phyloP scores from a whole-genome alignment of 2,888 invertebrate genomes.

The Allygus modestus region DNA sequence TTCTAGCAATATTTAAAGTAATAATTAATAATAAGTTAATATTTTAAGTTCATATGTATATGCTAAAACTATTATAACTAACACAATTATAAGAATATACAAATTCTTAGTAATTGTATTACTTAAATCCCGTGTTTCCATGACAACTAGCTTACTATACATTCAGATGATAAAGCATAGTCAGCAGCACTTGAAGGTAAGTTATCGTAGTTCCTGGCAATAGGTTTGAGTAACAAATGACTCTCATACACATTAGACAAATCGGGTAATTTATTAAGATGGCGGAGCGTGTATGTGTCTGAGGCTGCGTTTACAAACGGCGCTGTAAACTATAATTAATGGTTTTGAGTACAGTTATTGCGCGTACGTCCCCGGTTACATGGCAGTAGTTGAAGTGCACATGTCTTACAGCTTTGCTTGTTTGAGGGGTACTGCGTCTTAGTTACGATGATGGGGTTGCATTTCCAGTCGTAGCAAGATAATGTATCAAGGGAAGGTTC shows the following conservation, averaged over 20 bases:
- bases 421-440: not conserved
- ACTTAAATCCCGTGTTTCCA: too few relatives aligned
- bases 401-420: not conserved
- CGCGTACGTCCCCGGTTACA: not conserved
- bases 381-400: not conserved
- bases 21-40: too few relatives aligned
- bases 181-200: too few relatives aligned
- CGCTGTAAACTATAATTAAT: not conserved
- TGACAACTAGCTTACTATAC: too few relatives aligned
- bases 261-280: conserved; percentile 37
- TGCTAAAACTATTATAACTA: too few relatives aligned
- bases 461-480: too few relatives aligned
- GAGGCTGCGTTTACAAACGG: conserved; percentile 3
- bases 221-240: not conserved
- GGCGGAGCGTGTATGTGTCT: conserved; percentile 12
- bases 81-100: too few relatives aligned
- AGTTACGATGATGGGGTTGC: not conserved
- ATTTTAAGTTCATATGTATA: too few relatives aligned
- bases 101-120: too few relatives aligned
- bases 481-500: too few relatives aligned
- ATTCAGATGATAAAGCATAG: too few relatives aligned
- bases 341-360: conserved; percentile 9
- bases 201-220: not conserved
- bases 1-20: too few relatives aligned
- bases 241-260: conserved; percentile 9